A percentile compares a stretch with the other conserved stretches of the same genome.
Conservation (phyloP, 2,797 vertebrate species). For the Rhyacichthys aspro region DNA sequence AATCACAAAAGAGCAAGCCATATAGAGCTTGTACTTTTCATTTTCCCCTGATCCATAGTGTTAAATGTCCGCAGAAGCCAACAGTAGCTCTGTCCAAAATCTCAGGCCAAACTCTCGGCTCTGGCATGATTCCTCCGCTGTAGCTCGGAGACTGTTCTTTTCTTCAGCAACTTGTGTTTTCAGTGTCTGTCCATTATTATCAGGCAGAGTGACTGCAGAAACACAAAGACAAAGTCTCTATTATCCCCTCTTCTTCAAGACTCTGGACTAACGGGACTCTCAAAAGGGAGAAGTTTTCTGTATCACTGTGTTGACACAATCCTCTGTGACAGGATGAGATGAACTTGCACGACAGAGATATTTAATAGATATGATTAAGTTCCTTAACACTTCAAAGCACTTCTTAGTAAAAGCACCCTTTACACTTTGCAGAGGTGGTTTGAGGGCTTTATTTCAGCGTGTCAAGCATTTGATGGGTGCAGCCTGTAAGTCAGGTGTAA, state of each 20-base stretch:
- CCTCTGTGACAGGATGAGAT: conserved; percentile 15
- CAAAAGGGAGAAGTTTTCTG: not conserved
- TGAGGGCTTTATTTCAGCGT: conserved; percentile 6
- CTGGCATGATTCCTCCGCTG: conserved; percentile 27
- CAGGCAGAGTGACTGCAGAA: conserved; percentile 18
- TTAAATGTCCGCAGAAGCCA: conserved; percentile 30
- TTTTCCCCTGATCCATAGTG: conserved; percentile 25
- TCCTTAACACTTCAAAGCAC: conserved; percentile 17
- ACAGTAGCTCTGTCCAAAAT: conserved; percentile 34
- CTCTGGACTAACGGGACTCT: conserved; percentile 20
- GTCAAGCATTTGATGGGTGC: conserved; percentile 2
- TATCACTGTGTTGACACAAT: conserved; percentile 28
- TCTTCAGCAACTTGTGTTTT: conserved; percentile 14
- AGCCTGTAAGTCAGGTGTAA: not conserved
- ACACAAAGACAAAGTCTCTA: conserved; percentile 15
- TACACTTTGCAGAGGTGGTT: conserved; percentile 3
- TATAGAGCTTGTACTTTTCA: conserved; percentile 29
- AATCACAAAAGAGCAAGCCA: conserved; percentile 3
- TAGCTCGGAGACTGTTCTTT: conserved; percentile 22
- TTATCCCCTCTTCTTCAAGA: conserved; percentile 29
- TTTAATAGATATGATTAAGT: conserved; percentile 19
- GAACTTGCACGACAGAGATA: conserved; percentile 5
- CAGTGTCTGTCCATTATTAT: conserved; percentile 30
- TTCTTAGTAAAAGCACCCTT: conserved; percentile 7
- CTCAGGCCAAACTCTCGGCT: conserved; percentile 32